phyloP scores from a whole-genome alignment of 92 coral and sea anemone genomes.

The Palythoa caribaeorum region DNA sequence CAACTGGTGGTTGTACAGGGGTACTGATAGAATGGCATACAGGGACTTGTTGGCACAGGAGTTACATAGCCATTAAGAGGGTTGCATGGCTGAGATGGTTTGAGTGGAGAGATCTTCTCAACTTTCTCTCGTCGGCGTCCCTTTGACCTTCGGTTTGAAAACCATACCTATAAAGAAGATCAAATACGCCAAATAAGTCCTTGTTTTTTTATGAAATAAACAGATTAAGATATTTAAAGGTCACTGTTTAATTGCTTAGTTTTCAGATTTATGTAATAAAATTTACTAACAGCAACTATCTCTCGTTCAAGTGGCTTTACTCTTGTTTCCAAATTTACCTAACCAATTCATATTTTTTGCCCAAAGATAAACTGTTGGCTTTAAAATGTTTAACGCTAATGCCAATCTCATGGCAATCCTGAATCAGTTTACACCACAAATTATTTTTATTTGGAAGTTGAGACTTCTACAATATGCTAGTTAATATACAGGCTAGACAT shows the following conservation, averaged over 20 bases:
- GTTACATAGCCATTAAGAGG: slow-evolving; percentile 22
- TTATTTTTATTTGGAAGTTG: background rate
- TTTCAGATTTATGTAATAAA: background rate
- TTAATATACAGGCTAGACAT: no score
- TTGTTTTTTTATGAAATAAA: background rate
- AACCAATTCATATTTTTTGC: background rate
- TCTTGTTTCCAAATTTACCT: no score
- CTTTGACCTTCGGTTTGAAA: slow-evolving; percentile 88
- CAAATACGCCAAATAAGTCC: background rate
- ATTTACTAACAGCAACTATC: no score
- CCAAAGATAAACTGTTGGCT: background rate
- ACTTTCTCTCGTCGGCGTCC: slow-evolving; percentile 64
- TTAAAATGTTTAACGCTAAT: no score
- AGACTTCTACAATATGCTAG: background rate
- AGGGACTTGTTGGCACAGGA: slow-evolving; percentile 27
- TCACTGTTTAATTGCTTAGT: no score
- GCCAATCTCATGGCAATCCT: no score
- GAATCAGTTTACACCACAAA: background rate
- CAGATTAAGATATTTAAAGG: background rate
- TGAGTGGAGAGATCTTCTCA: slow-evolving; percentile 25
- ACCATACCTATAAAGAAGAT: slow-evolving; percentile 75
- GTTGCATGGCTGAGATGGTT: slow-evolving; percentile 1
- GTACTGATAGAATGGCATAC: slow-evolving; percentile 21
- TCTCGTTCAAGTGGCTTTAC: no score
- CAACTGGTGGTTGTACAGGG: slow-evolving; percentile 24